Evolutionary conservation across 2,888 invertebrate species (phyloP).

Genomic region (Tenthredo mesomela): DNA sequence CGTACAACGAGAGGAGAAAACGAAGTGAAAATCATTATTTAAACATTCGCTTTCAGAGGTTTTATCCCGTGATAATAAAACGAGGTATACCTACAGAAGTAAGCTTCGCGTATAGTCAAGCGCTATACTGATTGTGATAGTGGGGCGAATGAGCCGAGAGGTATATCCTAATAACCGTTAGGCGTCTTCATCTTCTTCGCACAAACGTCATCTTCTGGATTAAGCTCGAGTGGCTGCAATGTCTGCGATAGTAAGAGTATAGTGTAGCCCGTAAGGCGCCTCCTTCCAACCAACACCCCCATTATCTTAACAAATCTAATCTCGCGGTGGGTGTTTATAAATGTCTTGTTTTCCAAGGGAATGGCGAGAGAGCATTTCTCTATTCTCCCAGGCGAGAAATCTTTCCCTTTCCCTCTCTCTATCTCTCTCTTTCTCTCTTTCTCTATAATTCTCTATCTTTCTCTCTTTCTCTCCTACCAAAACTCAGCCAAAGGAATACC

Average conservation of each 20-base stretch:
- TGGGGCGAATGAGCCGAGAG: conserved; percentile 20
- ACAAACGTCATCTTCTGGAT: conserved; percentile 71
- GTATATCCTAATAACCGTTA: conserved; percentile 49
- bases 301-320: conserved; percentile 78
- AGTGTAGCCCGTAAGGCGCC: conserved; percentile 17
- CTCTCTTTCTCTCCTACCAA: not conserved
- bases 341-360: conserved; percentile 76
- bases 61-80: not conserved
- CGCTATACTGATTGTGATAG: conserved; percentile 27
- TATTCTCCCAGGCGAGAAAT: conserved; percentile 41
- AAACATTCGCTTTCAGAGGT: conserved; percentile 21
- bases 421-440: not conserved
- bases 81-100: not conserved
- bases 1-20: conserved; percentile 15
- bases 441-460: not conserved
- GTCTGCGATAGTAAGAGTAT: conserved; percentile 64
- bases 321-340: conserved; percentile 77
- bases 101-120: not conserved
- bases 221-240: conserved; percentile 70
- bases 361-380: conserved; percentile 61
- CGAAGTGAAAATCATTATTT: conserved; percentile 24
- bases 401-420: not conserved
- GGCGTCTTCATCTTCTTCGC: conserved; percentile 46
- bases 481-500: conserved; percentile 20
- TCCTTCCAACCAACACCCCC: conserved; percentile 68